Evolutionary conservation across 2,113 vertebrate species (phyloP).

Genomic region (Blennius ocellaris): DNA sequence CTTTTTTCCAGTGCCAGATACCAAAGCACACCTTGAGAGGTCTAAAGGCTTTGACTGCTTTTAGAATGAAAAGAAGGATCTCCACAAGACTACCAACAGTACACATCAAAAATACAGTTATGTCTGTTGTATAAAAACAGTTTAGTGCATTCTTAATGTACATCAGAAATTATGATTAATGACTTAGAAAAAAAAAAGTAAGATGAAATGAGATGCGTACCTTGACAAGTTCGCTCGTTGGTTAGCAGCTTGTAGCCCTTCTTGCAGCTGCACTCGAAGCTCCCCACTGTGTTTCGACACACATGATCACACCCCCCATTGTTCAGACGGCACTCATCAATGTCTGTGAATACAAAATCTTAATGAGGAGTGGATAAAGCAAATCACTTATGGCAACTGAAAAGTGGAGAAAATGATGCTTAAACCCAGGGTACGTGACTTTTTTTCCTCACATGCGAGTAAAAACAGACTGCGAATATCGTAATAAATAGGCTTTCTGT

Average conservation of each 20-base stretch:
- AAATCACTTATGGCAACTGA: constrained; percentile 19
- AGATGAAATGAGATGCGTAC: constrained; percentile 69
- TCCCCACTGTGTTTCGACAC: constrained; percentile 97
- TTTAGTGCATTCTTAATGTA: no score
- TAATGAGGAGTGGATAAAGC: neutral
- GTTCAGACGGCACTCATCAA: constrained; percentile 94
- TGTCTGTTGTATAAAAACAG: no score
- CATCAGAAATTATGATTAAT: no score
- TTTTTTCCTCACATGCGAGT: no score
- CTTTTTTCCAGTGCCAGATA: no score
- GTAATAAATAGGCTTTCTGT: neutral
- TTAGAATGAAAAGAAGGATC: no score
- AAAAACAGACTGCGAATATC: neutral
- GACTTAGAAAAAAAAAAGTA: no score
- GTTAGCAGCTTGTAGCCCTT: constrained; percentile 98
- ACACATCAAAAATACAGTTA: no score
- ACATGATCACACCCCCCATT: constrained; percentile 98
- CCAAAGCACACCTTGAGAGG: no score
- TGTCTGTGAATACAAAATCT: constrained; percentile 84
- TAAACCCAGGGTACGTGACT: neutral
- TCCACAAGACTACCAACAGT: no score
- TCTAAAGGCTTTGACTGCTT: no score
- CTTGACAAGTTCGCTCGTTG: constrained; percentile 97
- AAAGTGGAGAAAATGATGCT: constrained; percentile 15
- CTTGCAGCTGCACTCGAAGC: constrained; percentile 98